Evolutionary conservation across 2,888 invertebrate genomes (phyloP).

Genomic region (Idaea biselata): DNA sequence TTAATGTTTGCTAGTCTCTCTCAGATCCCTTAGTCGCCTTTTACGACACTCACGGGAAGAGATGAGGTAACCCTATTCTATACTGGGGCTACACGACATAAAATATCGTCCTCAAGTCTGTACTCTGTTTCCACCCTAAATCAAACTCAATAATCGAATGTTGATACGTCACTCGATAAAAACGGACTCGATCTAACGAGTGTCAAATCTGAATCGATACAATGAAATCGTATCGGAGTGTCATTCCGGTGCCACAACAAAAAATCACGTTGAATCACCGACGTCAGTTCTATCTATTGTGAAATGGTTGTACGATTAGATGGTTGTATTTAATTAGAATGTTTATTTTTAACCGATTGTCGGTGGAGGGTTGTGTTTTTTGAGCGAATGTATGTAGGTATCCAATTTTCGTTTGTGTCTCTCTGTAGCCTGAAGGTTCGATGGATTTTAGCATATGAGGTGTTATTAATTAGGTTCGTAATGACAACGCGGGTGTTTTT

Average conservation of each 20-base stretch:
- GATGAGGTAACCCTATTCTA: too few relatives aligned
- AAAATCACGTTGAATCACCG: conserved; percentile 25
- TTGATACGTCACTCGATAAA: conserved; percentile 49
- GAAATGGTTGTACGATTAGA: conserved; percentile 8
- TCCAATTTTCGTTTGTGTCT: too few relatives aligned
- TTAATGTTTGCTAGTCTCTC: too few relatives aligned
- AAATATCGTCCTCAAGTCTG: not conserved
- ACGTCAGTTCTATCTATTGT: conserved; percentile 4
- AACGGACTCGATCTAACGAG: conserved; percentile 45
- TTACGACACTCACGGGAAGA: too few relatives aligned
- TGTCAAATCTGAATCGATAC: conserved; percentile 41
- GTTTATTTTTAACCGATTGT: not conserved
- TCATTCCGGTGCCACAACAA: conserved; percentile 32
- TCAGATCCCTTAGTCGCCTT: too few relatives aligned
- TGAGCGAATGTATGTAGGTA: too few relatives aligned
- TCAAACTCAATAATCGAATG: conserved; percentile 14
- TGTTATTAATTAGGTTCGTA: too few relatives aligned
- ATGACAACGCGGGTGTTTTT: too few relatives aligned
- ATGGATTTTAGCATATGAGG: too few relatives aligned
- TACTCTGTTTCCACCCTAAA: not conserved
- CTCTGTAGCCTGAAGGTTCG: too few relatives aligned
- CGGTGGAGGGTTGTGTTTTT: conserved; percentile 13
- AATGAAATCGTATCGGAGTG: conserved; percentile 26
- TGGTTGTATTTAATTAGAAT: conserved; percentile 2
- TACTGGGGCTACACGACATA: too few relatives aligned